A percentile compares a stretch with the other conserved stretches of the same genome.
Conservation (phyloP, 2,888 invertebrate genomes). For the Caenorhabditis doughertyi region DNA sequence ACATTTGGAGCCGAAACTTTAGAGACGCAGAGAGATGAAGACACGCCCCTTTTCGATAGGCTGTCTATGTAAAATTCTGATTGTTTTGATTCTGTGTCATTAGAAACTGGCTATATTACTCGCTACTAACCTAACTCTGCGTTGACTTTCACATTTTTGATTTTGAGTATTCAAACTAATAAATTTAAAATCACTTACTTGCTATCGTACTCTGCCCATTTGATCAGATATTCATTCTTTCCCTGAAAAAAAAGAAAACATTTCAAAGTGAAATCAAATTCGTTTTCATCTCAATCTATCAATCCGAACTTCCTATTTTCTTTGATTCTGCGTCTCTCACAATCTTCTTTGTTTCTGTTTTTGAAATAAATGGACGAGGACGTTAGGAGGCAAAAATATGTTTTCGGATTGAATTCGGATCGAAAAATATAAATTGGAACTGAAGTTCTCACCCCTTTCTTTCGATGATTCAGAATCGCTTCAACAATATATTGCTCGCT, state of each 20-base stretch:
- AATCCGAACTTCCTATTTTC: too few species aligned
- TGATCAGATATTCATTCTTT: constrained; percentile 51
- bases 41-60: too few species aligned
- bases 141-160: background rate
- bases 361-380: background rate
- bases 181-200: constrained; percentile 34
- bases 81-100: background rate
- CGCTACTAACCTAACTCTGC: too few species aligned
- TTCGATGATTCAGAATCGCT: constrained; percentile 31
- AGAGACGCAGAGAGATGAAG: too few species aligned
- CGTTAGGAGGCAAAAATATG: too few species aligned
- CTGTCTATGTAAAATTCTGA: too few species aligned
- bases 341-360: background rate
- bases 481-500: constrained; percentile 31
- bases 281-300: too few species aligned
- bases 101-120: background rate
- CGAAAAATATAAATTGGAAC: background rate
- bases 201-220: constrained; percentile 54
- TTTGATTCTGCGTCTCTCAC: constrained; percentile 34
- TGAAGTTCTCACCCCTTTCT: constrained; percentile 7
- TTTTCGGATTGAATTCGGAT: too few species aligned
- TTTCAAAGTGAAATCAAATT: background rate
- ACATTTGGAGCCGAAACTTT: too few species aligned
- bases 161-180: background rate
- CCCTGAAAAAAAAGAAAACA: constrained; percentile 32